Percentiles rank a stretch among this genome's conserved stretches.
phyloP scores from a whole-genome alignment of 2,113 vertebrate genomes.

The Charina bottae region DNA sequence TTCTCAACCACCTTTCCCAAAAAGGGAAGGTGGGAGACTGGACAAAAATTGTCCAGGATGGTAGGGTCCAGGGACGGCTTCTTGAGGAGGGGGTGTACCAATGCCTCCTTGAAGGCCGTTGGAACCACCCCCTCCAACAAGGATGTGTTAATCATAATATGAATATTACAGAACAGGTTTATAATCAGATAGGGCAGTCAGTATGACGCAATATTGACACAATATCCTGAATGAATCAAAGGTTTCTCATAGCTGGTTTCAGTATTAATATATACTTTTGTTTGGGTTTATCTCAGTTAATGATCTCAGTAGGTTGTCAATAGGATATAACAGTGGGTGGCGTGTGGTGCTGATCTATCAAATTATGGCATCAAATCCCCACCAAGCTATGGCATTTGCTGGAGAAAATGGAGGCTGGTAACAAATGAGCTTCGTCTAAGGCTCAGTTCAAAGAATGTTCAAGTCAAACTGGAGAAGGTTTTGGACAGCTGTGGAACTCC shows the following conservation, averaged over 20 bases:
- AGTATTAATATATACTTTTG: neutral
- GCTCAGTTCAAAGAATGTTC: neutral
- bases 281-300: neutral
- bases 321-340: neutral
- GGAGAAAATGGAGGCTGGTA: neutral
- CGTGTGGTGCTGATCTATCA: neutral
- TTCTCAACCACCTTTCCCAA: too few species aligned
- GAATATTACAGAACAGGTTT: neutral
- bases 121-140: too few species aligned
- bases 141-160: too few species aligned
- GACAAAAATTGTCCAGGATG: too few species aligned
- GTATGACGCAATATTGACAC: neutral
- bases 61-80: too few species aligned
- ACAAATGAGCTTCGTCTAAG: neutral
- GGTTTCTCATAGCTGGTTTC: neutral
- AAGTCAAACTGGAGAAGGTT: neutral
- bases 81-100: too few species aligned
- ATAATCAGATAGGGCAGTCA: neutral
- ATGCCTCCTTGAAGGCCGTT: too few species aligned
- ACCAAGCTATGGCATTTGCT: neutral
- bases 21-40: too few species aligned
- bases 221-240: neutral
- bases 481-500: neutral
- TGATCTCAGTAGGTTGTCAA: neutral
- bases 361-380: neutral